Percentiles rank a stretch among this genome's conserved stretches.
These are phyloP conservation scores for Perca fluviatilis DNA, from an alignment of 2,113 vertebrate genomes.

Conservation along the genomic window DNA sequence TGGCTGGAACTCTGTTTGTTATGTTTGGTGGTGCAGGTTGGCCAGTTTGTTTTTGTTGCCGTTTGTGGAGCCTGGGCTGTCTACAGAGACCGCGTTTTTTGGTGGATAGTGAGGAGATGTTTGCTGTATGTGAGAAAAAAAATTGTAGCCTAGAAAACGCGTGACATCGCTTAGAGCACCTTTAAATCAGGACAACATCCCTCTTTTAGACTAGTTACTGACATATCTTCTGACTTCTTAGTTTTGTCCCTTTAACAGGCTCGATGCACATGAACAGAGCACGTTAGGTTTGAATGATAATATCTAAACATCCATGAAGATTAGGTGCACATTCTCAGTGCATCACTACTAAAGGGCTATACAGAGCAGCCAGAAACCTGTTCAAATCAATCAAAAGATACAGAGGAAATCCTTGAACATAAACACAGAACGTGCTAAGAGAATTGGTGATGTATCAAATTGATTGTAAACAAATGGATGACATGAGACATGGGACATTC, in stretches of 20 bases:
- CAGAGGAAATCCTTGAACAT: neutral
- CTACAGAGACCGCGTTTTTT: no score
- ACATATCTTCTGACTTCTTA: neutral
- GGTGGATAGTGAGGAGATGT: no score
- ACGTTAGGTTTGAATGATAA: neutral
- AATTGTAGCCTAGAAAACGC: no score
- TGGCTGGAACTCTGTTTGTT: no score
- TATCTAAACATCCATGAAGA: neutral
- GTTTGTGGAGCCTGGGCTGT: no score
- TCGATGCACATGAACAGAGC: neutral
- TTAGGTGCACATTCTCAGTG: neutral
- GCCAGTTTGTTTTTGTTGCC: no score
- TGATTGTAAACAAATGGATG: neutral
- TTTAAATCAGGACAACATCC: no score
- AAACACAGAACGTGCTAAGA: neutral
- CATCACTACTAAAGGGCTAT: neutral
- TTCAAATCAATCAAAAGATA: constrained; percentile 18
- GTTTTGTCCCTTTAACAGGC: constrained; percentile 4
- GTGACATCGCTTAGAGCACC: no score
- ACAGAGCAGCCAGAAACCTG: neutral
- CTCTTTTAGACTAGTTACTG: neutral
- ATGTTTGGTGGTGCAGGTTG: no score
- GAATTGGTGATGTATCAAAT: neutral
- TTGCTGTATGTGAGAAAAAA: no score
- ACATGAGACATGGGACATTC: no score